These are phyloP conservation scores for Rhamphomyia laevipes DNA, from an alignment of 2,888 invertebrate species.

Conservation along the genomic window DNA sequence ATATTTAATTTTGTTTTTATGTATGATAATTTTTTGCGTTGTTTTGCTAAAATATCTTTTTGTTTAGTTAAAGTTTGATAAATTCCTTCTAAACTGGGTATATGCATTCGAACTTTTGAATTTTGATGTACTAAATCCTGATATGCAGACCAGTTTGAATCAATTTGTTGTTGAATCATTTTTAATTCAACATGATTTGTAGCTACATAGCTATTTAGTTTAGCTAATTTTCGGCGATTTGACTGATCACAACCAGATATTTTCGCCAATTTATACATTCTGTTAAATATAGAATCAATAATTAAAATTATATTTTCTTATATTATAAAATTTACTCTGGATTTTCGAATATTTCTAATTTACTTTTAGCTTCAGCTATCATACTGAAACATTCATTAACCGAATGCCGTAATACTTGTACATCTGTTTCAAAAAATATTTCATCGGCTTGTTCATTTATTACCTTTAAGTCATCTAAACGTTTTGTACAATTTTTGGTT, in stretches of 20 bases:
- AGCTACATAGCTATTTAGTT: conserved; percentile 55
- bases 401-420: conserved; percentile 40
- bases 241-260: conserved; percentile 27
- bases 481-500: conserved; percentile 40
- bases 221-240: conserved; percentile 46
- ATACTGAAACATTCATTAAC: conserved; percentile 39
- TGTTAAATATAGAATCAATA: conserved; percentile 8
- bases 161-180: conserved; percentile 59
- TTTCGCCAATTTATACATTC: conserved; percentile 26
- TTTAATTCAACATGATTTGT: conserved; percentile 64
- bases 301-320: not conserved
- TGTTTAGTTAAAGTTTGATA: conserved; percentile 69
- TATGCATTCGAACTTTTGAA: conserved; percentile 28
- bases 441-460: conserved; percentile 51
- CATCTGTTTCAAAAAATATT: conserved; percentile 50
- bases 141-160: conserved; percentile 63
- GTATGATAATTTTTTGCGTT: conserved; percentile 39
- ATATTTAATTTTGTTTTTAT: conserved; percentile 28
- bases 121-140: conserved; percentile 42
- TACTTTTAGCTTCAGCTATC: conserved; percentile 32
- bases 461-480: conserved; percentile 43
- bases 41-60: conserved; percentile 52
- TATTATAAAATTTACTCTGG: conserved; percentile 25
- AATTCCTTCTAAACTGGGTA: conserved; percentile 60
- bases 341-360: conserved; percentile 29